Evolutionary conservation across 2,888 invertebrate species (phyloP).

Genomic region (Nebria salina): DNA sequence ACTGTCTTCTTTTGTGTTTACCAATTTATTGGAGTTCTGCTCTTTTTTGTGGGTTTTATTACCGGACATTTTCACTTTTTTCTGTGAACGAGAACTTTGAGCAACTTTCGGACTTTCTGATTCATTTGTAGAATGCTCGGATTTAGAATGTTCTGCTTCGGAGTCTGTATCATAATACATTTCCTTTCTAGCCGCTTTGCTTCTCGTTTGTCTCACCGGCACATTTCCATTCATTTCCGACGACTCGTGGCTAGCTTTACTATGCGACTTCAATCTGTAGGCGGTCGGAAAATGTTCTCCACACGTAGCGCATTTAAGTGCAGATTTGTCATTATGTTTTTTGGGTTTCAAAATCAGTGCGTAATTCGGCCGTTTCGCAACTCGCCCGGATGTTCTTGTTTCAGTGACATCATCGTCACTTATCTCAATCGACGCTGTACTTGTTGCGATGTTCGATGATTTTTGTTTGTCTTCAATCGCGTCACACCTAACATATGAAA

Average conservation of each 20-base stretch:
- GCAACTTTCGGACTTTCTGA: background rate
- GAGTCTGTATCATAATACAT: background rate
- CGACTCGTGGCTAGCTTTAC: background rate
- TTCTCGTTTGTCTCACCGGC: background rate
- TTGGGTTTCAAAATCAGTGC: background rate
- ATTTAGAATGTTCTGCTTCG: background rate
- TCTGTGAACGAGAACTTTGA: too few relatives aligned
- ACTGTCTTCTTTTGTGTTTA: background rate
- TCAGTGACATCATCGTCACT: background rate
- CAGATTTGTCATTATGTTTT: background rate
- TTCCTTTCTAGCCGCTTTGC: background rate
- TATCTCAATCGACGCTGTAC: background rate
- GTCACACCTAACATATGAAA: background rate
- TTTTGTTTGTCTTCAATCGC: background rate
- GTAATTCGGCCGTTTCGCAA: background rate
- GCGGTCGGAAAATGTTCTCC: background rate
- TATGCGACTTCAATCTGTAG: background rate
- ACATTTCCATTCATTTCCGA: background rate
- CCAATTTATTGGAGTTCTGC: background rate
- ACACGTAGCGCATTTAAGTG: background rate
- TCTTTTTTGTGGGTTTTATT: background rate
- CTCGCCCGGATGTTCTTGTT: background rate
- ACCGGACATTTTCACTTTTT: background rate
- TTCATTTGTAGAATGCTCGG: background rate
- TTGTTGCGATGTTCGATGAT: background rate